Base-by-base conservation (phyloP, 2,113 vertebrate species). In the Chelonoidis abingdonii region DNA sequence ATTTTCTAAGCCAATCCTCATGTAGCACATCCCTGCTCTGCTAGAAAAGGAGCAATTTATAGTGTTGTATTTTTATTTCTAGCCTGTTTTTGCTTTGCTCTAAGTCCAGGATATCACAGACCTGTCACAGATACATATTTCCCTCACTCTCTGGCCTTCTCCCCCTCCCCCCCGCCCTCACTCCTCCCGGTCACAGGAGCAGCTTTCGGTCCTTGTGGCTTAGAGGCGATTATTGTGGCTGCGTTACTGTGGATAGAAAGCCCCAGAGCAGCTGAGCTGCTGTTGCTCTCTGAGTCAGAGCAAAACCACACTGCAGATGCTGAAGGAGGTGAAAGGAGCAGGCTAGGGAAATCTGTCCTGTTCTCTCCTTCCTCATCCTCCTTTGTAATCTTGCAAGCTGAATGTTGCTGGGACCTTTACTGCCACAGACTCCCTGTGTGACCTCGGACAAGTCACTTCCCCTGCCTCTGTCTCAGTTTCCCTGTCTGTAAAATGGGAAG, bases 91-190 rank as follows among this genome's bases (percentile, higher is more conserved):
- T 8, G 1, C 65, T 69, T 69, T 69, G 17, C 35, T 69, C 65
- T 21, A 21, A n/a, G 35, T n/a, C 65, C 65, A 69, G 7, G 35
- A 38, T 21, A n/a, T n/a, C 62, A n/a, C 59, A 62, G 57, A 62
- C 29, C 29, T 62, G 29, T 31, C 59, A 14, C 62, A 65, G 62
- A 65, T 35, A n/a, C 31, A 16, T 16, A n/a, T n/a, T 69, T 38
- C 35, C 65, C 57, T 13, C 27, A 31, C 12, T 29, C 57, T 21
- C 65, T 69, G 35, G 4, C 17, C 35, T n/a, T n/a, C 31, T 8
- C 4, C 17, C 17, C 53, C 19, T 3, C 3, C 50, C 49, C 50
- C 4, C 21, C 17, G 4, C 49, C 12, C 12, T 1, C 6, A 6
- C 50, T 52, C 52, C 52, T 6, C 35, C 9, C 2, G 6, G 8